These are phyloP conservation scores for Spheniscus mendiculus DNA, from an alignment of 2,113 vertebrate species.

Conservation along the genomic window DNA sequence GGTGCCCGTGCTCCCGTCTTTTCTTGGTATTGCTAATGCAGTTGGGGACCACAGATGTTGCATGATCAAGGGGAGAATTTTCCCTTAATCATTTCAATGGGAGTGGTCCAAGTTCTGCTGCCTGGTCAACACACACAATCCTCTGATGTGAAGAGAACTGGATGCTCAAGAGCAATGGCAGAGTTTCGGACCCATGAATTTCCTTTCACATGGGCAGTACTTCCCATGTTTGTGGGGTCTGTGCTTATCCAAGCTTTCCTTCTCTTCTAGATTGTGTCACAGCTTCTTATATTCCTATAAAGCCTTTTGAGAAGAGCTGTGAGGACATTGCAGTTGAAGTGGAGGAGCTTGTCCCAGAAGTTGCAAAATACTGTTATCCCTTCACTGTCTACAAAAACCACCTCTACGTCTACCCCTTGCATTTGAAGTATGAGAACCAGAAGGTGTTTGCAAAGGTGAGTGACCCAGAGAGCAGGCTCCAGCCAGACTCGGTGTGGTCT, in stretches of 20 bases:
- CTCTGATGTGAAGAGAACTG: not conserved
- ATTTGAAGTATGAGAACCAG: conserved; percentile 96
- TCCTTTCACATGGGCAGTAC: not conserved
- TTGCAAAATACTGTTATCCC: conserved; percentile 92
- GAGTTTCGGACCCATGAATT: not conserved
- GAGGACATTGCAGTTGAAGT: conserved; percentile 86
- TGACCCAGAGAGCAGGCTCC: not conserved
- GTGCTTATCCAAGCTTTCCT: not conserved
- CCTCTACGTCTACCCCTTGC: conserved; percentile 91
- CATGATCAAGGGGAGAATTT: not conserved
- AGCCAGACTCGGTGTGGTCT: not conserved
- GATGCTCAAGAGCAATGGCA: not conserved
- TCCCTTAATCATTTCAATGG: not conserved
- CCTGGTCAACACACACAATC: not conserved
- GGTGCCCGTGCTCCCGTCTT: not conserved
- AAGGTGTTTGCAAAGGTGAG: conserved; percentile 96
- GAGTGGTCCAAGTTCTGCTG: not conserved
- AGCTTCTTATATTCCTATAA: conserved; percentile 90
- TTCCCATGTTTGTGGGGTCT: not conserved
- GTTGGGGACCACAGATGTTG: not conserved
- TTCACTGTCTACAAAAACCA: conserved; percentile 95
- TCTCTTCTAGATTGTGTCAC: conserved; percentile 86
- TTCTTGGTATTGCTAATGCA: not conserved
- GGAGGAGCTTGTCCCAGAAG: conserved; percentile 92
- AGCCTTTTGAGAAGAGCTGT: conserved; percentile 87